Base-by-base conservation (phyloP, 2,113 vertebrate genomes). In the Chauna torquata region DNA sequence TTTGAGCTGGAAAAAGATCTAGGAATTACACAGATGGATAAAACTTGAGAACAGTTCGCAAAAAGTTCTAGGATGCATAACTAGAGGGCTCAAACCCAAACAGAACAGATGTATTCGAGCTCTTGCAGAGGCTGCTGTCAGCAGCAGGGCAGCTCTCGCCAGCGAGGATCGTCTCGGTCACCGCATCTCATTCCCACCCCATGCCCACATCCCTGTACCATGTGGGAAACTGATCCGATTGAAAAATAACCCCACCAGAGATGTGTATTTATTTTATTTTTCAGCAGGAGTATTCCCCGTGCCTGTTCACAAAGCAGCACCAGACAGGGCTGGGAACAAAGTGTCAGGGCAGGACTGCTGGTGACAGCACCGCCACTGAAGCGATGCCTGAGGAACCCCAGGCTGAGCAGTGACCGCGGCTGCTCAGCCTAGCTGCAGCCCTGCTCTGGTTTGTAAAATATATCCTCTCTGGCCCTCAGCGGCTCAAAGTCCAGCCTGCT, bases 341-440 rank as follows among this genome's bases (percentile, higher is more conserved):
- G 1, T 2, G 25, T 6, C 2, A 5, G 61, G 25, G 57, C 42
- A 81, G 69, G 16, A 49, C 57, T 83, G 66, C 49, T 85, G 68
- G 42, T 1, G 1, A 55, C 1, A 0, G 20, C 36, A 61, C 40
- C 76, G 40, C 44, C 10, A 2, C 7, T 3, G 34, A 50, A 77
- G 58, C 0, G 0, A 70, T n/a, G 18, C 7, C 72, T 0, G 0
- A 70, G 45, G 50, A 84, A 47, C 10, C n/a, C 50, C 47, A 68
- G 42, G 30, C 38, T 59, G 23, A 0, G 0, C 12, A 81, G 25
- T 16, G 52, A 76, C 65, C 57, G 38, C 30, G 85, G 23, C 38
- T 52, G 38, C 61, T 68, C 79, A 66, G 22, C 15, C 28, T 72
- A 40, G 9, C 42, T 14, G 42, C 52, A 89, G 40, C 17, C 75